Evolutionary conservation across 2,113 vertebrate genomes (phyloP).

Genomic region (Cebidichthys violaceus): DNA sequence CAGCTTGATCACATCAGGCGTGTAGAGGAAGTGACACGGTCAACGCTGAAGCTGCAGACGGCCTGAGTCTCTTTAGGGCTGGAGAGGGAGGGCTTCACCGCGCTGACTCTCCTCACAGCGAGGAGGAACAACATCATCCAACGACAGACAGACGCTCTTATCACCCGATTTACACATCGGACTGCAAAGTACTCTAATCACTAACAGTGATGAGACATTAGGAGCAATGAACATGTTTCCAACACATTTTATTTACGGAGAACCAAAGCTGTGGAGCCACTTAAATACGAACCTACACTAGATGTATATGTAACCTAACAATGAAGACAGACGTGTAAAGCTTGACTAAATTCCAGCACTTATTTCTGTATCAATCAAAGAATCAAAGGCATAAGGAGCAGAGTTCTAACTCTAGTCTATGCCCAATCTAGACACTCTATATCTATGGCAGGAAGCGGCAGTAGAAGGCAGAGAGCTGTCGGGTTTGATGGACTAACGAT

Average conservation of each 20-base stretch:
- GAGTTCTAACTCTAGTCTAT: too few species aligned
- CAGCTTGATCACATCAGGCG: constrained; percentile 5
- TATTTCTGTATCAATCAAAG: neutral
- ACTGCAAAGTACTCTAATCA: neutral
- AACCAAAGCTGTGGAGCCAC: neutral
- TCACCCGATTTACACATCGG: constrained; percentile 13
- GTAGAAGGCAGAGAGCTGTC: constrained; percentile 6
- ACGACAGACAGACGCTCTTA: constrained; percentile 14
- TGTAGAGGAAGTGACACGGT: constrained; percentile 13
- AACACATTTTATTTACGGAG: neutral
- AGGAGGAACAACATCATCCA: constrained; percentile 34
- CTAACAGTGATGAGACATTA: constrained; percentile 4
- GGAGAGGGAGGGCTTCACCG: constrained; percentile 7
- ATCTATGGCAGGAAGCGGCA: constrained; percentile 18
- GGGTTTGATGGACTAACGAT: constrained; percentile 54
- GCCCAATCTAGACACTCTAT: constrained; percentile 7
- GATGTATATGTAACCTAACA: neutral
- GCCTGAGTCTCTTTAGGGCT: constrained; percentile 24
- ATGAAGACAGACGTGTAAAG: neutral
- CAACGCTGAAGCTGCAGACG: constrained; percentile 14
- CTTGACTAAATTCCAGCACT: neutral
- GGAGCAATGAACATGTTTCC: neutral
- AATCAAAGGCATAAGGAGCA: neutral
- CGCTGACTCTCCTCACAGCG: constrained; percentile 24
- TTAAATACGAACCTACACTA: neutral